A percentile compares a stretch with the other conserved stretches of the same genome.
phyloP scores from a whole-genome alignment of 1,140 invertebrate species.

The Caerostris extrusa region DNA sequence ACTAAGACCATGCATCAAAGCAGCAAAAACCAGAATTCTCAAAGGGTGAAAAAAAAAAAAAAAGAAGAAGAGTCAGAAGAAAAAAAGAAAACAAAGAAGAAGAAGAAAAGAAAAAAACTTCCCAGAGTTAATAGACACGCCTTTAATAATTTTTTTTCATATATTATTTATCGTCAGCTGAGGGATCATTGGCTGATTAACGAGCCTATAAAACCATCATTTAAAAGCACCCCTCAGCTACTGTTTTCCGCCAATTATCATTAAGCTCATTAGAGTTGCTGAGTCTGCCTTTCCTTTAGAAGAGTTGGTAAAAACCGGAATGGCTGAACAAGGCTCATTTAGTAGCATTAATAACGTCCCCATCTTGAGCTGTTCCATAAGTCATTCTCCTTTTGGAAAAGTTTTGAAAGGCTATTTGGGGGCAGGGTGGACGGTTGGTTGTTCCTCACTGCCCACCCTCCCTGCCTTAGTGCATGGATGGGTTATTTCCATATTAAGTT shows the following conservation, averaged over 20 bases:
- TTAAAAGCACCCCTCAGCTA: slow-evolving; percentile 50
- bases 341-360: slow-evolving; percentile 56
- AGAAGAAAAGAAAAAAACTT: not conserved
- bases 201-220: slow-evolving; percentile 61
- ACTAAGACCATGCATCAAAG: not conserved
- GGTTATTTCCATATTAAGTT: slow-evolving; percentile 65
- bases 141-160: slow-evolving; percentile 9
- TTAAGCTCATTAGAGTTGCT: slow-evolving; percentile 59
- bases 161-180: slow-evolving; percentile 43
- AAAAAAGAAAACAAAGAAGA: not conserved
- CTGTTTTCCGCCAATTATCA: slow-evolving; percentile 66
- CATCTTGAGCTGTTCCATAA: slow-evolving; percentile 58
- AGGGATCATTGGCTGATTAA: slow-evolving; percentile 63
- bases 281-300: slow-evolving; percentile 32
- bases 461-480: not conserved
- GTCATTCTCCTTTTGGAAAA: slow-evolving; percentile 56
- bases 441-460: not conserved
- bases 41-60: not conserved
- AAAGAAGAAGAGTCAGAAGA: not conserved
- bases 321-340: slow-evolving; percentile 60
- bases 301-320: slow-evolving; percentile 54
- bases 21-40: not conserved
- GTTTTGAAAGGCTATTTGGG: slow-evolving; percentile 29
- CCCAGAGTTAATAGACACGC: slow-evolving; percentile 10
- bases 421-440: not conserved